Conservation (phyloP, 2,888 invertebrate species). For the Conomelus anceps region DNA sequence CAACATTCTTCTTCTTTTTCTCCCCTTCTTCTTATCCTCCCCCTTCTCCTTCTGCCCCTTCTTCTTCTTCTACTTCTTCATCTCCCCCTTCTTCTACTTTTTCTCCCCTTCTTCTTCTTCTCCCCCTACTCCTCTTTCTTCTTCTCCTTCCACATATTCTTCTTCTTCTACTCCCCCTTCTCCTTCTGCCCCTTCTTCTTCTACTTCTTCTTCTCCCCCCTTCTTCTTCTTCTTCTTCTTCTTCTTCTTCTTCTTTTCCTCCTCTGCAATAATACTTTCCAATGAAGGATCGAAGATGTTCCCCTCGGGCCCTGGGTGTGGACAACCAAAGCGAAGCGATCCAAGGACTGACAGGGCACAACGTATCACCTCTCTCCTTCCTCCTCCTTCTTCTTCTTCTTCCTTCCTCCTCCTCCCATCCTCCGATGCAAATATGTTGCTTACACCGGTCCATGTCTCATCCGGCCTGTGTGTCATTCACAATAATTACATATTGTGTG, state of each 20-base stretch:
- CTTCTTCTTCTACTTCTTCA: not conserved
- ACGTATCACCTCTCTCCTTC: not conserved
- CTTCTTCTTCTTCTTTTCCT: not conserved
- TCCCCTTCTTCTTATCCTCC: constrained; percentile 2
- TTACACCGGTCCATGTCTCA: too few species aligned
- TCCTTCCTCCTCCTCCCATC: not conserved
- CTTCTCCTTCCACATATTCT: not conserved
- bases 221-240: not conserved
- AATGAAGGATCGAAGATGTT: not conserved
- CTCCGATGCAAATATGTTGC: not conserved
- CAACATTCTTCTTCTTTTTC: not conserved
- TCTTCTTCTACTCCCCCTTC: not conserved
- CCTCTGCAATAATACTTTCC: not conserved
- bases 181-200: not conserved
- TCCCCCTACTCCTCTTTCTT: not conserved
- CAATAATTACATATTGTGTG: not conserved
- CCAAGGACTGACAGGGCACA: not conserved
- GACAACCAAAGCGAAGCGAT: not conserved
- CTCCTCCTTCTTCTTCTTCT: not conserved
- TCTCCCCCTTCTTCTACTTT: not conserved
- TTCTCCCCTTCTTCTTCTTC: not conserved
- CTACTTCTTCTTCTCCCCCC: not conserved
- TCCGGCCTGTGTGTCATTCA: not conserved
- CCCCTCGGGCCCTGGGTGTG: not conserved
- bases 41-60: not conserved